A percentile compares a stretch with the other conserved stretches of the same genome.
Evolutionary conservation across 2,888 invertebrate genomes (phyloP).

Genomic region (Cosmorhoe ocellata): DNA sequence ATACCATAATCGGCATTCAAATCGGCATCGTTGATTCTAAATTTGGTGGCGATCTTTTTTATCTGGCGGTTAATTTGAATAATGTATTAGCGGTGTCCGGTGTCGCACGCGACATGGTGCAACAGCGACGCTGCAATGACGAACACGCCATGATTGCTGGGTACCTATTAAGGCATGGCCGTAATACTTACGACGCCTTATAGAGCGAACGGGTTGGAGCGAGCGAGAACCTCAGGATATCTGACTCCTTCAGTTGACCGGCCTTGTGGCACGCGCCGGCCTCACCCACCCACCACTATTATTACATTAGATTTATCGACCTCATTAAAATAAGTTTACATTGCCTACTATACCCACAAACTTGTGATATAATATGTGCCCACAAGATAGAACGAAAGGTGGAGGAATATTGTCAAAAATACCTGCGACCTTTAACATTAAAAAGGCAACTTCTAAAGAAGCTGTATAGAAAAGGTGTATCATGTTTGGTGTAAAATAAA

Average conservation of each 20-base stretch:
- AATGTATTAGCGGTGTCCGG: constrained; percentile 67
- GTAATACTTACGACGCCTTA: constrained; percentile 56
- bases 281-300: constrained; percentile 45
- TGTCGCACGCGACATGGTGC: constrained; percentile 55
- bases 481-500: too few species aligned
- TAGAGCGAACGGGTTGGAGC: constrained; percentile 48
- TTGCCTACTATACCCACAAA: constrained; percentile 45
- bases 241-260: constrained; percentile 67
- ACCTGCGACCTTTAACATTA: too few species aligned
- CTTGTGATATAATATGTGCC: constrained; percentile 26
- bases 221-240: constrained; percentile 60
- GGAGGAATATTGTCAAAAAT: constrained; percentile 48
- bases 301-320: constrained; percentile 67
- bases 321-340: constrained; percentile 58
- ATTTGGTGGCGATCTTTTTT: constrained; percentile 58
- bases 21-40: constrained; percentile 48
- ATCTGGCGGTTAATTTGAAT: constrained; percentile 58
- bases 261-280: constrained; percentile 79
- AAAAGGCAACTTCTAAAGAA: too few species aligned
- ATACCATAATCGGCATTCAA: constrained; percentile 63
- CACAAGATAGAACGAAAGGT: constrained; percentile 43
- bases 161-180: constrained; percentile 59
- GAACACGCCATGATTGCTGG: constrained; percentile 54
- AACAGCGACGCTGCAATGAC: constrained; percentile 55
- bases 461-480: too few species aligned